A percentile compares a stretch with the other conserved stretches of the same genome.
These are phyloP conservation scores for Eudasyphora cyanicolor DNA, from an alignment of 2,888 invertebrate genomes.

Conservation along the genomic window DNA sequence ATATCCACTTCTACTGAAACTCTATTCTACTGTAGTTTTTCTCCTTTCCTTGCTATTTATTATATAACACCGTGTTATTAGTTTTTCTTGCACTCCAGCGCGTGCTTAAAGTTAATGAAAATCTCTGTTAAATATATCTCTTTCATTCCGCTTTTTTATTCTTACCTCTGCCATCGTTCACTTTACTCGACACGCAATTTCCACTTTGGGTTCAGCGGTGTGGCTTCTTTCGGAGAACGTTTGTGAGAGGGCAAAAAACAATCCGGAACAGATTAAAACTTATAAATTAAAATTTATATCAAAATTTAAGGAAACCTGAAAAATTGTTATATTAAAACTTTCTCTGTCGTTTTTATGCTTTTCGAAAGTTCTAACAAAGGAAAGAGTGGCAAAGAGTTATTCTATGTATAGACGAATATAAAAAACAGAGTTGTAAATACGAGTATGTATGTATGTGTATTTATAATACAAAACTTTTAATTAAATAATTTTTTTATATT, in stretches of 20 bases:
- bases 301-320: slow-evolving; percentile 13
- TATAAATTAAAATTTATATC: slow-evolving; percentile 23
- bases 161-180: neutral
- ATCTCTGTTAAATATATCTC: slow-evolving; percentile 18
- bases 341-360: neutral
- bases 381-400: neutral
- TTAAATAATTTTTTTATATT: neutral
- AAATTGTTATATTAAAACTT: neutral
- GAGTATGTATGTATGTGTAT: too few relatives aligned
- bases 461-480: neutral
- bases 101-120: slow-evolving; percentile 42
- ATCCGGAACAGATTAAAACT: slow-evolving; percentile 6
- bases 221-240: neutral
- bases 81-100: slow-evolving; percentile 18
- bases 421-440: neutral
- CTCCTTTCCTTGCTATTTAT: neutral
- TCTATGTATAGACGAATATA: neutral
- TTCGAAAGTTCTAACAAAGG: neutral
- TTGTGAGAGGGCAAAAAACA: neutral
- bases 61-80: neutral
- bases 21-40: neutral
- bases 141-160: neutral
- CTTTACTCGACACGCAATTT: neutral
- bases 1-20: too few relatives aligned
- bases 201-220: neutral